These are phyloP conservation scores for Falco concolor DNA, from an alignment of 2,797 vertebrate species.

Conservation along the genomic window DNA sequence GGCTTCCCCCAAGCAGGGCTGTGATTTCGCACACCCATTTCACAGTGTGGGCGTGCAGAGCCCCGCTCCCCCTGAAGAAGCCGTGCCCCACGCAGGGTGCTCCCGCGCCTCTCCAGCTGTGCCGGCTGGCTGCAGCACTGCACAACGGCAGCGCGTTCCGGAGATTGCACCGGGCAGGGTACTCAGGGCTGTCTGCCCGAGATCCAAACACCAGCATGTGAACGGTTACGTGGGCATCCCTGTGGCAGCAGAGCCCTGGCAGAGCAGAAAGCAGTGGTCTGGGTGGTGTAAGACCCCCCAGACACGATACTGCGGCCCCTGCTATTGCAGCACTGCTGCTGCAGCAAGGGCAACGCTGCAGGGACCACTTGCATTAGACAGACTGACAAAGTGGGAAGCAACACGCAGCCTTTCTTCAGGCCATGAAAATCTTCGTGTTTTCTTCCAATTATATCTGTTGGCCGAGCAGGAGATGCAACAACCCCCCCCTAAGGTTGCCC, in stretches of 20 bases:
- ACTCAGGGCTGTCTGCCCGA: not conserved
- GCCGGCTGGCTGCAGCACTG: not conserved
- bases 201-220: not conserved
- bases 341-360: not conserved
- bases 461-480: not conserved
- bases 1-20: not conserved
- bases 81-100: not conserved
- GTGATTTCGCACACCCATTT: not conserved
- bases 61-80: not conserved
- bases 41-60: not conserved
- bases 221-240: not conserved
- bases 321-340: not conserved
- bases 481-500: not conserved
- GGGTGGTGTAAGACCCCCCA: not conserved
- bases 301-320: rapidly evolving
- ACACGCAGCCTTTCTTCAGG: not conserved
- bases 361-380: not conserved
- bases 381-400: not conserved
- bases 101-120: rapidly evolving
- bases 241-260: not conserved
- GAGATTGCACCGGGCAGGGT: rapidly evolving
- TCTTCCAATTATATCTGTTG: not conserved
- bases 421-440: not conserved
- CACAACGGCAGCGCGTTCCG: rapidly evolving
- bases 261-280: not conserved